Evolutionary conservation across 2,888 invertebrate species (phyloP).

Genomic region (Mesopsocus fuscifrons): DNA sequence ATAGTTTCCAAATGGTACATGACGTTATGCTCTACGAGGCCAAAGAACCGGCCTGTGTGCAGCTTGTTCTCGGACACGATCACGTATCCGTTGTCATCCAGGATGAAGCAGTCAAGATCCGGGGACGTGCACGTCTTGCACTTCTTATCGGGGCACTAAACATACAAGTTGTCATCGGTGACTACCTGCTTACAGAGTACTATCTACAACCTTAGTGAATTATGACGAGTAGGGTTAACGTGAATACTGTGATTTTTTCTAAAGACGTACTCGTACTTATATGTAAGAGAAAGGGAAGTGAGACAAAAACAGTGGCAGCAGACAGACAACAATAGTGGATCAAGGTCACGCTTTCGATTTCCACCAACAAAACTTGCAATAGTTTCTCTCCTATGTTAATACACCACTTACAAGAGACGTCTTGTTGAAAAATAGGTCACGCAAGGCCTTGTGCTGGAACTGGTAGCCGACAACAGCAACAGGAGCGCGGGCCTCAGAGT

Average conservation of each 20-base stretch:
- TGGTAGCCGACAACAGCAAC: slow-evolving; percentile 48
- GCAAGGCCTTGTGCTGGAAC: slow-evolving; percentile 58
- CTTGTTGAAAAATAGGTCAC: slow-evolving; percentile 57
- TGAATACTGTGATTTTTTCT: no score
- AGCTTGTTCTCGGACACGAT: slow-evolving; percentile 50
- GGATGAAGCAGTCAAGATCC: slow-evolving; percentile 57
- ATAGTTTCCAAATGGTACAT: slow-evolving; percentile 56
- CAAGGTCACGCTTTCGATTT: no score
- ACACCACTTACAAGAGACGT: slow-evolving; percentile 44
- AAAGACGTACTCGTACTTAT: no score
- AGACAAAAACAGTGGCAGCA: no score
- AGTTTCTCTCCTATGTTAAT: no score
- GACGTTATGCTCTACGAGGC: slow-evolving; percentile 58
- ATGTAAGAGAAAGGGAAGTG: no score
- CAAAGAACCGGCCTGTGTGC: slow-evolving; percentile 73
- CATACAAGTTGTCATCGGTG: no score
- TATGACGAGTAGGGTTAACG: no score
- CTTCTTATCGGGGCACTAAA: neutral
- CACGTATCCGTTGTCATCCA: slow-evolving; percentile 81
- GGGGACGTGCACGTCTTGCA: slow-evolving; percentile 37
- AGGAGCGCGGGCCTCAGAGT: slow-evolving; percentile 25
- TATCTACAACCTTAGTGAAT: no score
- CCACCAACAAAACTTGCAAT: no score
- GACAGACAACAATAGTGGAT: no score
- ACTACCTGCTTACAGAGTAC: no score